A percentile compares a stretch with the other conserved stretches of the same genome.
Conservation (phyloP, 2,113 vertebrate species). For the Chiloscyllium plagiosum region DNA sequence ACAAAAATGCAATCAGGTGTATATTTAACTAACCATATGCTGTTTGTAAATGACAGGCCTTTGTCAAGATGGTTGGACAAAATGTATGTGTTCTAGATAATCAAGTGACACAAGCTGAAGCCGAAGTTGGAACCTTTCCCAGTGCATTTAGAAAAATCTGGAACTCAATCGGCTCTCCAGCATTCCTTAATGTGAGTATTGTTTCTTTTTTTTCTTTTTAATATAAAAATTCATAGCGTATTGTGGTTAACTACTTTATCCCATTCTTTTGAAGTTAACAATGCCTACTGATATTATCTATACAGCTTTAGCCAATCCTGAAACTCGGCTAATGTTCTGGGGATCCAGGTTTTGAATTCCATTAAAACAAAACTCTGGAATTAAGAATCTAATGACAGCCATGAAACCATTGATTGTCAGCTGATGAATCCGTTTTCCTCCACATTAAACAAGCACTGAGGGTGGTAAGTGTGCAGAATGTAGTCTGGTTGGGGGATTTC, state of each 20-base stretch:
- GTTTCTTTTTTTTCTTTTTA: background rate
- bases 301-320: too few species aligned
- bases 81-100: slow-evolving; percentile 77
- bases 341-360: too few species aligned
- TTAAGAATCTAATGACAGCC: too few species aligned
- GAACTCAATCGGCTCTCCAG: slow-evolving; percentile 70
- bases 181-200: slow-evolving; percentile 70
- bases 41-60: slow-evolving; percentile 54
- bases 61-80: slow-evolving; percentile 81
- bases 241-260: too few species aligned
- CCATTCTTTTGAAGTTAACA: background rate
- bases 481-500: too few species aligned
- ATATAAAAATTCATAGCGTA: background rate
- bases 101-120: slow-evolving; percentile 76
- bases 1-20: background rate
- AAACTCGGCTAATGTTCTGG: too few species aligned
- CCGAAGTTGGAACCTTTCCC: slow-evolving; percentile 74
- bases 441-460: too few species aligned
- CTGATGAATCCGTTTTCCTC: too few species aligned
- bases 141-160: slow-evolving; percentile 78
- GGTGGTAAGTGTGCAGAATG: too few species aligned
- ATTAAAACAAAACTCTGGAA: too few species aligned
- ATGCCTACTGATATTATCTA: too few species aligned
- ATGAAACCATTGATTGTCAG: too few species aligned
- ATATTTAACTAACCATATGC: background rate